Conservation (phyloP, 2,113 vertebrate genomes). For the Alosa alosa region DNA sequence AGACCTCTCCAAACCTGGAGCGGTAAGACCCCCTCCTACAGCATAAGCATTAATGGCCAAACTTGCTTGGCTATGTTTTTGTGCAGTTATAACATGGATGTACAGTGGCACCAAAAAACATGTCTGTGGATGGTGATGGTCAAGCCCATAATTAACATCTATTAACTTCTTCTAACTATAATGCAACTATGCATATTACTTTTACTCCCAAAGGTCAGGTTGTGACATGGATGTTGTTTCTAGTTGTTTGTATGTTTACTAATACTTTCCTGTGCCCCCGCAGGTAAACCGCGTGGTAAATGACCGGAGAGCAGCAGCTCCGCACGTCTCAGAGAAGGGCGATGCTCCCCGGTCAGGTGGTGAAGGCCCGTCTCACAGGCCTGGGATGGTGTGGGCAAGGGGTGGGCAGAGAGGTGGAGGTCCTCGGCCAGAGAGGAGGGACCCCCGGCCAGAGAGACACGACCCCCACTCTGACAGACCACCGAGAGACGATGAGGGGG, state of each 20-base stretch:
- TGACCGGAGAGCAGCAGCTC: constrained; percentile 63
- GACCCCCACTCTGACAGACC: constrained; percentile 33
- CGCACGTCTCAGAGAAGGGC: constrained; percentile 57
- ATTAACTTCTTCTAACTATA: no score
- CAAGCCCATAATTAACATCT: no score
- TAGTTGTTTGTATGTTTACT: background rate
- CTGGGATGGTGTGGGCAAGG: constrained; percentile 55
- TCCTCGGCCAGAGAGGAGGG: constrained; percentile 47
- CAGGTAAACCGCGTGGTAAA: constrained; percentile 79
- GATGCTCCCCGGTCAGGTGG: constrained; percentile 35
- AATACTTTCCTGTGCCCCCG: background rate
- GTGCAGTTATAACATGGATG: background rate
- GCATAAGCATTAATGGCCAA: background rate
- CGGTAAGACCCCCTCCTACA: constrained; percentile 54
- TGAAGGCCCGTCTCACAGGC: constrained; percentile 60
- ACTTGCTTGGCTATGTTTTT: constrained; percentile 22
- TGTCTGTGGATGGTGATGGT: background rate
- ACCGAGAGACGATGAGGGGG: constrained; percentile 48
- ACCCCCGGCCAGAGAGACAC: constrained; percentile 31
- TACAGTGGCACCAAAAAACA: background rate
- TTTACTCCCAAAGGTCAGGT: background rate
- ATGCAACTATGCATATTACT: background rate
- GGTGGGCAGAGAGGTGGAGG: constrained; percentile 60
- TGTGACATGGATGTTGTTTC: background rate
- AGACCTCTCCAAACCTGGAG: constrained; percentile 61